Evolutionary conservation across 2,113 vertebrate species (phyloP).

Genomic region (Dinomys branickii): DNA sequence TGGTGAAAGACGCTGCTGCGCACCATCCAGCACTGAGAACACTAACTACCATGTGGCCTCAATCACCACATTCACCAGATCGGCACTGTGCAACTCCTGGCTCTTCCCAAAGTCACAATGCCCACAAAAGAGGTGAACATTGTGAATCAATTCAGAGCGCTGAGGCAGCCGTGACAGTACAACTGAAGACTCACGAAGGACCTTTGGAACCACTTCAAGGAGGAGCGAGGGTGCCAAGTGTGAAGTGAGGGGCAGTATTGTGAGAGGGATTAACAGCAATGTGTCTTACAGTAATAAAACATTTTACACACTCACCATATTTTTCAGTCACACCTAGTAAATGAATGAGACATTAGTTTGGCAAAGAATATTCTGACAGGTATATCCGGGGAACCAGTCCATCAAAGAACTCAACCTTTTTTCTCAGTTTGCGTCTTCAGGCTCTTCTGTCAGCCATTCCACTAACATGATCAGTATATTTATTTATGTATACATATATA

Average conservation of each 20-base stretch:
- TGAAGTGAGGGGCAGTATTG: neutral
- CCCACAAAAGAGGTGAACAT: too few species aligned
- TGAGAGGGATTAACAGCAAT: neutral
- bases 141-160: too few species aligned
- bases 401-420: constrained; percentile 32
- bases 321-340: neutral
- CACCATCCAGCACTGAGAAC: too few species aligned
- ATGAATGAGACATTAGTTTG: neutral
- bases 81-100: too few species aligned
- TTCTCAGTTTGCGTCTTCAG: constrained; percentile 23
- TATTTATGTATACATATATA: neutral
- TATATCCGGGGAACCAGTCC: neutral
- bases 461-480: neutral
- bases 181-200: neutral
- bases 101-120: too few species aligned
- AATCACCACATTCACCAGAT: too few species aligned
- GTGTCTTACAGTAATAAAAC: neutral
- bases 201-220: neutral
- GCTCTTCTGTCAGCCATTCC: constrained; percentile 12
- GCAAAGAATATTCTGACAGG: neutral
- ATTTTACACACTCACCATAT: neutral
- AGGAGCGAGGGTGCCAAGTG: neutral
- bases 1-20: too few species aligned
- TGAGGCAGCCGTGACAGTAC: too few species aligned
- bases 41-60: too few species aligned